These are phyloP conservation scores for Pyrgilauda ruficollis DNA, from an alignment of 2,113 vertebrate species.

Conservation along the genomic window DNA sequence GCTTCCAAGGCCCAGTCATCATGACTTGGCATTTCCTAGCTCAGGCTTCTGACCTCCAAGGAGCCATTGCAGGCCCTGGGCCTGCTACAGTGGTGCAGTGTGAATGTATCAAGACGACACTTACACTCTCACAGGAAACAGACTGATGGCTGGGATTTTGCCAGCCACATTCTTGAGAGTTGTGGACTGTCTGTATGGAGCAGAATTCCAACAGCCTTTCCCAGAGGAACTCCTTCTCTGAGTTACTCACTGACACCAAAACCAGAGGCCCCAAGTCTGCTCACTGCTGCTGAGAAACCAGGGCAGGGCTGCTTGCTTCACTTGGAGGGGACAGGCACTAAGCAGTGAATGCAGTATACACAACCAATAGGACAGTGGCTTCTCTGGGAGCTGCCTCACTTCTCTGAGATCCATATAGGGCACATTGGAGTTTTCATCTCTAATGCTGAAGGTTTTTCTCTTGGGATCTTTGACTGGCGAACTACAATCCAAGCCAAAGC, in stretches of 20 bases:
- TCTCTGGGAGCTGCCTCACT: not conserved
- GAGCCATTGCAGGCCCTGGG: no score
- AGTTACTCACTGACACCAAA: not conserved
- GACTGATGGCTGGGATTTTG: not conserved
- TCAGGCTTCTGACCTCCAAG: no score
- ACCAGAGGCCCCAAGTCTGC: not conserved
- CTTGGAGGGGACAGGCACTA: not conserved
- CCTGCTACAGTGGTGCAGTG: no score
- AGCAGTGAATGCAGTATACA: not conserved
- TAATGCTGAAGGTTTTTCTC: not conserved
- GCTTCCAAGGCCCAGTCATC: no score
- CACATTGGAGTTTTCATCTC: not conserved
- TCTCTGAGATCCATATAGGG: not conserved
- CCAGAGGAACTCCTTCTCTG: not conserved
- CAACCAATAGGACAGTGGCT: not conserved
- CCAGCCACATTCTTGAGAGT: not conserved
- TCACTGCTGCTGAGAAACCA: not conserved
- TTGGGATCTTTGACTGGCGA: not conserved
- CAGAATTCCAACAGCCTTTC: not conserved
- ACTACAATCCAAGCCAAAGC: not conserved
- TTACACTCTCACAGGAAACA: not conserved
- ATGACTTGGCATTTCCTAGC: no score
- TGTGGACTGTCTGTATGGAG: not conserved
- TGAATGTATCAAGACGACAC: accelerated
- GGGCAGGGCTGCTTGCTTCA: not conserved